Conservation (phyloP, 2,888 invertebrate species). For the Coenonympha glycerion region DNA sequence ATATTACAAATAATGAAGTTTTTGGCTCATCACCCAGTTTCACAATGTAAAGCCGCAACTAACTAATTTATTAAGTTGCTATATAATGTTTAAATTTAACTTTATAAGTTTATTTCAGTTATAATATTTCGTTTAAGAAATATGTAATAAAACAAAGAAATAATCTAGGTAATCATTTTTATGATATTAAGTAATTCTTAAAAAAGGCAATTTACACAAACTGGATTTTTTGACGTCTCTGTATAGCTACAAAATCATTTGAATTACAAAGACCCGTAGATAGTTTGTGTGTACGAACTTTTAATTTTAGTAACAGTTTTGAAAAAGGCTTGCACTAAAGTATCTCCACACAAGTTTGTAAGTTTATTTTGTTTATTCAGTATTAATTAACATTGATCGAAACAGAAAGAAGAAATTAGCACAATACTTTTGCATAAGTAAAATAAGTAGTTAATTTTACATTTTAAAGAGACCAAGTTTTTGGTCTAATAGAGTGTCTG, state of each 20-base stretch:
- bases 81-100: no score
- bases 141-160: no score
- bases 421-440: conserved; percentile 1
- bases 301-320: not conserved
- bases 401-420: not conserved
- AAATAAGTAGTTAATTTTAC: conserved; percentile 8
- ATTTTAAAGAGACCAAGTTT: conserved; percentile 16
- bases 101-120: no score
- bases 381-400: not conserved
- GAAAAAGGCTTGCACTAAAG: not conserved
- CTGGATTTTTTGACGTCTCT: no score
- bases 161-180: no score
- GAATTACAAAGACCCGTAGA: no score
- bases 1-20: not conserved
- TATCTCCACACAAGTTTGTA: not conserved
- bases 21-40: not conserved
- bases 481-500: conserved; percentile 22
- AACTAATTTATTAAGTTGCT: not conserved
- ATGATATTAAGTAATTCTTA: no score
- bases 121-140: no score
- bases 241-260: no score
- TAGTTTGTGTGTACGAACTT: no score
- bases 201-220: no score
- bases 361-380: not conserved
- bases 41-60: not conserved